Conservation (phyloP, 2,888 invertebrate species). For the Torymus texanus region DNA sequence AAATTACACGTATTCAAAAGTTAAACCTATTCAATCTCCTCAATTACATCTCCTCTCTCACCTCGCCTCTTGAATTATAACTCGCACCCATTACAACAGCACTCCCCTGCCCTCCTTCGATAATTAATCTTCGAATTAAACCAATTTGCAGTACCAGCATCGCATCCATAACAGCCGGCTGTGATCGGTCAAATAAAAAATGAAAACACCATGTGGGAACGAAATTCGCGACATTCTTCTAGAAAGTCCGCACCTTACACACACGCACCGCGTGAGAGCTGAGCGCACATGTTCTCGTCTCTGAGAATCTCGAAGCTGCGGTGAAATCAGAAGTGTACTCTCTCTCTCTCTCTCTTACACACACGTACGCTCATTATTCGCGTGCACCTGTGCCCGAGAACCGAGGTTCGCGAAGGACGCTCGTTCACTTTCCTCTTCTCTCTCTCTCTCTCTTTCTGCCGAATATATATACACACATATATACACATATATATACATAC, state of each 20-base stretch:
- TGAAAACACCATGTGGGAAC: neutral
- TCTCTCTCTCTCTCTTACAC: too few species aligned
- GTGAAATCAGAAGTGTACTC: constrained; percentile 48
- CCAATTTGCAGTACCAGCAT: too few species aligned
- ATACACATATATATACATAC: neutral
- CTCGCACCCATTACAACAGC: too few species aligned
- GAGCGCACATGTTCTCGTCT: neutral
- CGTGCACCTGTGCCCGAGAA: constrained; percentile 42
- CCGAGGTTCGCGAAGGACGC: too few species aligned
- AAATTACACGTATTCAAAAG: too few species aligned
- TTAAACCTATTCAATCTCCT: too few species aligned
- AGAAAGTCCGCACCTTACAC: neutral
- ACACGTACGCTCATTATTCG: constrained; percentile 5
- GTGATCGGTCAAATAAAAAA: neutral
- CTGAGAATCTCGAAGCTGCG: constrained; percentile 17
- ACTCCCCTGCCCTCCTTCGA: too few species aligned
- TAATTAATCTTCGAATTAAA: too few species aligned
- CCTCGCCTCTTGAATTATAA: too few species aligned
- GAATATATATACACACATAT: neutral
- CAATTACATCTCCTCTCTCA: too few species aligned
- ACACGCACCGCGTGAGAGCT: neutral
- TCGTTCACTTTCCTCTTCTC: neutral
- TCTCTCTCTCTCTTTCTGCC: constrained; percentile 8
- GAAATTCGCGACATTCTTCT: neutral
- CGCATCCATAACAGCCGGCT: too few species aligned